A percentile compares a stretch with the other conserved stretches of the same genome.
Conservation (phyloP, 2,113 vertebrate species). For the Ciconia stormi region DNA sequence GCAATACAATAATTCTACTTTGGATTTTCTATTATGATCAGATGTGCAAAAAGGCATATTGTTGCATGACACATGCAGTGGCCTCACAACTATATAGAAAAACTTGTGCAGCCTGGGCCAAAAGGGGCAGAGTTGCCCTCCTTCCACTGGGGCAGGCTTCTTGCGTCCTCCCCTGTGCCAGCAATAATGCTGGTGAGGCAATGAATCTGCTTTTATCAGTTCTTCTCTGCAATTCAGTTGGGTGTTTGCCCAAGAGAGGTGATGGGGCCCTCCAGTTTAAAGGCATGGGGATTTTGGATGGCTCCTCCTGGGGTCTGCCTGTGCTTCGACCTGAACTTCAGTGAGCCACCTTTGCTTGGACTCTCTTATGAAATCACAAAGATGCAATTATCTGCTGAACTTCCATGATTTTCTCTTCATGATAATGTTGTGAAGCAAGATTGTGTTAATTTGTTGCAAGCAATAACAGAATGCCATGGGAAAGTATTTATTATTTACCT, state of each 20-base stretch:
- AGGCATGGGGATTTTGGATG: not conserved
- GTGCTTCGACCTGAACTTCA: not conserved
- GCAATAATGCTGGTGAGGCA: not conserved
- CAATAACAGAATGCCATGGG: not conserved
- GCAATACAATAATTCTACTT: not conserved
- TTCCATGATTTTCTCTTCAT: not conserved
- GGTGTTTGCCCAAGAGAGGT: not conserved
- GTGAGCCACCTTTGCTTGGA: not conserved
- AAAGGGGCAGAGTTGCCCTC: rapidly evolving
- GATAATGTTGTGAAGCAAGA: not conserved
- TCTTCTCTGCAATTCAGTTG: not conserved
- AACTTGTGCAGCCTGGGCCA: not conserved
- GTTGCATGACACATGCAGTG: not conserved
- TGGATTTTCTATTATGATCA: not conserved
- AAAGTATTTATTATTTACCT: not conserved
- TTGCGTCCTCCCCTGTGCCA: not conserved
- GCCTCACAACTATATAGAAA: not conserved
- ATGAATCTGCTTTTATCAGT: not conserved
- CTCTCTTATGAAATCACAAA: not conserved
- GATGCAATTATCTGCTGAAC: not conserved
- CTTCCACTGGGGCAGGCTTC: not conserved
- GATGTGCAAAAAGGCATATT: not conserved
- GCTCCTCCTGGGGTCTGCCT: not conserved
- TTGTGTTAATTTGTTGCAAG: not conserved
- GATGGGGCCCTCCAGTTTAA: not conserved